Evolutionary conservation across 1,140 invertebrate genomes (phyloP).

Genomic region (Cydia strobilella): DNA sequence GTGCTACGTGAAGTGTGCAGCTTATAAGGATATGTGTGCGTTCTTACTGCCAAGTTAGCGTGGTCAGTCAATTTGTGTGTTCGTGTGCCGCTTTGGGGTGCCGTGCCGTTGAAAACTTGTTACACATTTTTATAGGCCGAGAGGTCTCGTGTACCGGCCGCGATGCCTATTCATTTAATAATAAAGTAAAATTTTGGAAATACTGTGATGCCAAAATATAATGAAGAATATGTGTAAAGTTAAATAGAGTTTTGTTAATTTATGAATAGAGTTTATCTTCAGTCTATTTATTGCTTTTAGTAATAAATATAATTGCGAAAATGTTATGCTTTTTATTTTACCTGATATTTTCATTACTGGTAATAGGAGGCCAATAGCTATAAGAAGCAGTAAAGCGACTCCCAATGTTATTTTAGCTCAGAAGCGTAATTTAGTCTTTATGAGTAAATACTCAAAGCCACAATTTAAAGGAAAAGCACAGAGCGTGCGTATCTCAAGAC

Average conservation of each 20-base stretch:
- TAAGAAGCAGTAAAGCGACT: no score
- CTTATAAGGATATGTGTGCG: no score
- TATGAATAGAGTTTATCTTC: slow-evolving; percentile 75
- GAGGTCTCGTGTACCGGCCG: neutral
- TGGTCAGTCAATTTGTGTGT: no score
- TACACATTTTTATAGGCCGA: slow-evolving; percentile 21
- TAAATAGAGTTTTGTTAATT: slow-evolving; percentile 71
- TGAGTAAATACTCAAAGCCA: no score
- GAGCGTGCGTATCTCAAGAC: no score
- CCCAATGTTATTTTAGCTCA: no score
- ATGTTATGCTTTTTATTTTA: neutral
- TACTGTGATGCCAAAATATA: slow-evolving; percentile 75
- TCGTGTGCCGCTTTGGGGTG: neutral
- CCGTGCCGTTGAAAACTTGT: neutral
- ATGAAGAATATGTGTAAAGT: slow-evolving; percentile 65
- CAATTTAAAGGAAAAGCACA: no score
- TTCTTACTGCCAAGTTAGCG: no score
- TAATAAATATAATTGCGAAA: slow-evolving; percentile 57
- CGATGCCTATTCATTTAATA: slow-evolving; percentile 7
- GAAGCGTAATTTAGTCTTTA: no score
- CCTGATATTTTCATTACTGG: neutral
- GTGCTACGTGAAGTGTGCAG: no score
- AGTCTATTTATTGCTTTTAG: slow-evolving; percentile 77
- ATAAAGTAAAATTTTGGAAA: slow-evolving; percentile 45
- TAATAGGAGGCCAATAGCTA: no score